Percentiles rank a stretch among this genome's conserved stretches.
Conservation (phyloP, 2,797 vertebrate species). For the Lithobates pipiens region DNA sequence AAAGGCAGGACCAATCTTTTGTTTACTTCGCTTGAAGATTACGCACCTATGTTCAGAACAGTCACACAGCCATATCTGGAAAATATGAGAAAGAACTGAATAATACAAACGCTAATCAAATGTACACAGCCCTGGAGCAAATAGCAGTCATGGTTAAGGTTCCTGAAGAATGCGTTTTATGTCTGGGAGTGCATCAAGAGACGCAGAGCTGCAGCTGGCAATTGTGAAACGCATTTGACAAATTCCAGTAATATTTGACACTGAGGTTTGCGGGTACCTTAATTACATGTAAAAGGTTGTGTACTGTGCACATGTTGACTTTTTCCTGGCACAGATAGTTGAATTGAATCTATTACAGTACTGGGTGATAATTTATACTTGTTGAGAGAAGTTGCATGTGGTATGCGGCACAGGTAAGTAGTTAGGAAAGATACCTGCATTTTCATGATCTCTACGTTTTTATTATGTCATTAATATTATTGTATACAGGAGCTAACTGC, state of each 20-base stretch:
- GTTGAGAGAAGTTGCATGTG: slow-evolving; percentile 17
- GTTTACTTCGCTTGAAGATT: not conserved
- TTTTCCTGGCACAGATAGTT: slow-evolving; percentile 9
- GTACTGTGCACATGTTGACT: slow-evolving; percentile 13
- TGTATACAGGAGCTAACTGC: slow-evolving; percentile 18
- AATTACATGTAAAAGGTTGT: slow-evolving; percentile 16
- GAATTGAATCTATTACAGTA: not conserved
- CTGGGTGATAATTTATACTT: not conserved
- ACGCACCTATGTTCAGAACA: too few relatives aligned
- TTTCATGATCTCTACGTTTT: not conserved
- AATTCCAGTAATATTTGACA: slow-evolving; percentile 17
- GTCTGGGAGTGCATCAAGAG: not conserved
- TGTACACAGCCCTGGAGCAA: not conserved
- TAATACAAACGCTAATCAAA: not conserved
- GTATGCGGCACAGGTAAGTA: slow-evolving; percentile 24
- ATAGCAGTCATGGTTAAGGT: not conserved
- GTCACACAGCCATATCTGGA: not conserved
- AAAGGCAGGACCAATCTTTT: not conserved
- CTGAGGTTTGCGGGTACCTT: slow-evolving; percentile 38
- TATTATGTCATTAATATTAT: slow-evolving; percentile 44
- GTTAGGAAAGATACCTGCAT: not conserved
- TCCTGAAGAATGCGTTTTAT: not conserved
- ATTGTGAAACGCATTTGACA: slow-evolving; percentile 9
- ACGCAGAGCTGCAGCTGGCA: not conserved
- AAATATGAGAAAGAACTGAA: slow-evolving; percentile 1